Base-by-base conservation (phyloP, 2,888 invertebrate species). In the Drosophila paranaensis region DNA sequence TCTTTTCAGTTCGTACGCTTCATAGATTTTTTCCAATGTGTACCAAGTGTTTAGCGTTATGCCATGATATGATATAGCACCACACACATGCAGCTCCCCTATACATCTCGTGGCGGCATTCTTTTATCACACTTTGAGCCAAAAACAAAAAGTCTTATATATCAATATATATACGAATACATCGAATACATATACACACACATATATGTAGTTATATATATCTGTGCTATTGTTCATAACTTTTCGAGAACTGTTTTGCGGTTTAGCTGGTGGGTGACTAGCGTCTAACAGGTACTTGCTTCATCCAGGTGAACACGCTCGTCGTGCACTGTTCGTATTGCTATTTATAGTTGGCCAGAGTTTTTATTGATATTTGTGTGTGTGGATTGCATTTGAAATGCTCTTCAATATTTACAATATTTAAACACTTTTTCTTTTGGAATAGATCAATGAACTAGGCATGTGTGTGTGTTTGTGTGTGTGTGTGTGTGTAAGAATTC, bases 91-190 rank as follows among this genome's bases (percentile, higher is more conserved):
- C 43, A 39, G 39, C 50, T 35, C 50, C n/a, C 20, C 33, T 25
- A 37, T 14, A n/a, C 45, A 30, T 8, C 30, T 16, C 27, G 61
- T 64, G 61, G 68, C 76, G 69, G 76, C 76, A 78, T 78, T 78
- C 79, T 78, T 78, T 78, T 63, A 77, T 78, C 79, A 78, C 69
- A 61, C 63, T 58, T 73, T 61, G 63, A 42, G 56, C 51, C 35
- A 66, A 53, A 55, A 54, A 11, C 39, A 54, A 42, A 51, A 54
- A 11, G 0, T 46, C 25, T 46, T 46, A 46, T 54, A 40, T 25
- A 27, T 40, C 27, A 16, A 40, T 0, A 9, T 27, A 53, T 27
- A 39, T 40, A 40, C n/a, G 46, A 16, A 48, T 10, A 13, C 16
- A 46, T 20, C 20, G 20, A 20, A 20, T 20, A 20, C 20, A 25